These are phyloP conservation scores for Ophioninae sp. DNA, from an alignment of 2,888 invertebrate genomes.

Conservation along the genomic window DNA sequence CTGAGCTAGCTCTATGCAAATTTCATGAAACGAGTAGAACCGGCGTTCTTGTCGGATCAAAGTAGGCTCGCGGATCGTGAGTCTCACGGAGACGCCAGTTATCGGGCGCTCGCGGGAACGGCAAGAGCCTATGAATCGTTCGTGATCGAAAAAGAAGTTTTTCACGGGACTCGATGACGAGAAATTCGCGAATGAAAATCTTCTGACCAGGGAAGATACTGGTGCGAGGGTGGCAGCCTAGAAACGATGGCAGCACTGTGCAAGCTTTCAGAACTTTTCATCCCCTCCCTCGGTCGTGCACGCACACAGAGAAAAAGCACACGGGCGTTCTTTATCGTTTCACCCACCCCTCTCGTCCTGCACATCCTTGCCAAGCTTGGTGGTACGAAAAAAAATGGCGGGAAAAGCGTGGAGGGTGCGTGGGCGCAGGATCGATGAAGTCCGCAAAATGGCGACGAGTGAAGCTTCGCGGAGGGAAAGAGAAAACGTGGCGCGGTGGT, in stretches of 20 bases:
- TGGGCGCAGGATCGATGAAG: conserved; percentile 78
- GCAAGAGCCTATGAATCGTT: conserved; percentile 37
- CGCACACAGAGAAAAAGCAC: conserved; percentile 1
- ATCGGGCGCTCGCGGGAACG: conserved; percentile 67
- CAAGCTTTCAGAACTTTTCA: conserved; percentile 4
- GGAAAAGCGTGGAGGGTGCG: conserved; percentile 74
- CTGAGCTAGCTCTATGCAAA: conserved; percentile 79
- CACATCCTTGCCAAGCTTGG: conserved; percentile 18
- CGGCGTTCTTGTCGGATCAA: conserved; percentile 58
- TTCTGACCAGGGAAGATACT: background rate
- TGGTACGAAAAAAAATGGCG: conserved; percentile 72
- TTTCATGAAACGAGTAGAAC: conserved; percentile 72
- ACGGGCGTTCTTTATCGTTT: no score
- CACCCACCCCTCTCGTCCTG: background rate
- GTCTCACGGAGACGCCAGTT: conserved; percentile 56
- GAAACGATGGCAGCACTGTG: conserved; percentile 55
- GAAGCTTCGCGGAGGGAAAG: conserved; percentile 39
- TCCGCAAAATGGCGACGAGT: conserved; percentile 76
- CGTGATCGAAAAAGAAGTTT: conserved; percentile 5
- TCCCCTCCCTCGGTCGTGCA: background rate
- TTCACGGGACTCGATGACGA: conserved; percentile 7
- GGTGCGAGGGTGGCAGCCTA: conserved; percentile 23
- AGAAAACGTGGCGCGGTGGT: conserved; percentile 54
- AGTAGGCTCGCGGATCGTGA: conserved; percentile 64
- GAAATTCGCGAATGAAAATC: conserved; percentile 9